Evolutionary conservation across 30 jellyfish, hydroid and myxozoan species (phyloP).

Genomic region (Catostylus mosaicus): DNA sequence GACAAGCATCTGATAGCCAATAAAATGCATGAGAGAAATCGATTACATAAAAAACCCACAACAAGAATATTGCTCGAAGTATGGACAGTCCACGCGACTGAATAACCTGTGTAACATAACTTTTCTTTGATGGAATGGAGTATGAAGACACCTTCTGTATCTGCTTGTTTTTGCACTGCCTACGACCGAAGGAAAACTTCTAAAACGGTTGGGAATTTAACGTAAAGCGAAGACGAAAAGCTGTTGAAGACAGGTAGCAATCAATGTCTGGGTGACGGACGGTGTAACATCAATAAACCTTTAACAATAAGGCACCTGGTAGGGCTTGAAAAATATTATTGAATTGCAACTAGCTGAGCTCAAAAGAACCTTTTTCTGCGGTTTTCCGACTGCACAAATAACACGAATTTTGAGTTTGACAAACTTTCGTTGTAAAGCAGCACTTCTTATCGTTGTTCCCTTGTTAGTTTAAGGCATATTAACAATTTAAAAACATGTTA

Average conservation of each 20-base stretch:
- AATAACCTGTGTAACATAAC: neutral
- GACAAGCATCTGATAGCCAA: neutral
- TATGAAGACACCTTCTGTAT: neutral
- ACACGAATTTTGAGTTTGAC: neutral
- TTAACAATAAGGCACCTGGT: conserved; percentile 18
- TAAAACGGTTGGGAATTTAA: neutral
- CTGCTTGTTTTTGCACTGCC: neutral
- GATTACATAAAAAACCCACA: neutral
- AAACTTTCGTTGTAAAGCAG: neutral
- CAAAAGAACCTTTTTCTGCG: neutral
- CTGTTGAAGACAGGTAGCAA: neutral
- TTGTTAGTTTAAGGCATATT: neutral
- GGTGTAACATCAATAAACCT: neutral
- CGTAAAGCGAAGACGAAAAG: neutral
- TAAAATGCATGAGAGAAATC: neutral
- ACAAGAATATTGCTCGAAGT: neutral
- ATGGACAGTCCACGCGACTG: neutral
- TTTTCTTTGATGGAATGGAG: neutral
- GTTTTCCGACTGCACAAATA: neutral
- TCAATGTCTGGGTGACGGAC: neutral
- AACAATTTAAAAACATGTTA: neutral
- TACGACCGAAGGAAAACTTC: neutral
- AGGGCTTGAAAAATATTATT: neutral
- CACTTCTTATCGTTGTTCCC: neutral
- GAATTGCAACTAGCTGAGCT: neutral